These are phyloP conservation scores for Lagopus muta DNA, from an alignment of 2,113 vertebrate genomes.

Conservation along the genomic window DNA sequence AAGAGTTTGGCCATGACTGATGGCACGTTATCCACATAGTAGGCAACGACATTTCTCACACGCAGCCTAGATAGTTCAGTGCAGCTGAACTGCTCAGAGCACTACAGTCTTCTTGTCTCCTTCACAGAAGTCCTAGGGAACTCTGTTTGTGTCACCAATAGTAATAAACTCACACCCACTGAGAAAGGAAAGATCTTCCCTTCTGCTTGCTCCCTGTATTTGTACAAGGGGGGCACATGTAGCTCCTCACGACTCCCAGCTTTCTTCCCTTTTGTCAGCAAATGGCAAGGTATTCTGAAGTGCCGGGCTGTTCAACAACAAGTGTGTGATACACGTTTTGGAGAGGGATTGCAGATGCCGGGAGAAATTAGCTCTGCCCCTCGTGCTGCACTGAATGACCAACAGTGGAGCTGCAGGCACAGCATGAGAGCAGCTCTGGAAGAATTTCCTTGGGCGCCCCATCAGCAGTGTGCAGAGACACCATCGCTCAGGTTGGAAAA, in stretches of 20 bases:
- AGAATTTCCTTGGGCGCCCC: rapidly evolving
- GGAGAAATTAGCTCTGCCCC: neutral
- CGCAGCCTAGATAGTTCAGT: neutral
- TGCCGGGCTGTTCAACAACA: neutral
- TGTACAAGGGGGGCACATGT: neutral
- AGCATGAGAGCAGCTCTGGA: neutral
- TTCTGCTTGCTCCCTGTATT: neutral
- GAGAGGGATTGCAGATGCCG: neutral
- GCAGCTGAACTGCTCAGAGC: neutral
- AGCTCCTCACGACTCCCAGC: neutral
- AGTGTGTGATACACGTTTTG: neutral
- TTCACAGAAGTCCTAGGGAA: neutral
- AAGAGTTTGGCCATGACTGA: neutral
- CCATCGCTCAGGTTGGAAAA: too few species aligned
- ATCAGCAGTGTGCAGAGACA: rapidly evolving
- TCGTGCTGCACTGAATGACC: rapidly evolving
- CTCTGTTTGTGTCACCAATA: neutral
- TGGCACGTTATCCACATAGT: neutral
- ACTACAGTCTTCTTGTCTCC: neutral
- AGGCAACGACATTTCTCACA: neutral
- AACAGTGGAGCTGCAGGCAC: neutral
- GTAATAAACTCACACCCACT: neutral
- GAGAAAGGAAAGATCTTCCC: neutral
- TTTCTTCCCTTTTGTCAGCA: neutral
- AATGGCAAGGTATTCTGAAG: neutral